Evolutionary conservation across 1,140 invertebrate genomes (phyloP), one percentile per base, ranked within the genome.

Genomic region (Drosophila tropicalis): DNA sequence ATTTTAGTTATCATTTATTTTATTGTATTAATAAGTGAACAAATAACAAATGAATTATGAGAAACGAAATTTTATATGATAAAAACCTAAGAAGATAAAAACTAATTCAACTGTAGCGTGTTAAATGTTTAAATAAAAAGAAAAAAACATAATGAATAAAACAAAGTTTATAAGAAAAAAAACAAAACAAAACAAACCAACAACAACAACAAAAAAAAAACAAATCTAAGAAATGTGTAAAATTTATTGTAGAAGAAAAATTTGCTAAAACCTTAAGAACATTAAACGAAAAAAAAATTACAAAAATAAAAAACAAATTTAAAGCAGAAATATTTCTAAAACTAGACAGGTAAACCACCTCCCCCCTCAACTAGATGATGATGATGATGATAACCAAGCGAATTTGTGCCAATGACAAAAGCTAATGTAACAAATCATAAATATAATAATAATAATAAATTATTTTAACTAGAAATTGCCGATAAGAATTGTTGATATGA

Each of bases 1-100:
- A 62, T 68, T 41, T 75, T 89, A 87, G 72, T 71, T 87, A 83
- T 67, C 54, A 70, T 77, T 77, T 71, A 60, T 80, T 80, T 89
- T 66, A 51, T 73, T 77, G 76, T 78, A 77, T 72, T 66, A 78
- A 67, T 78, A 77, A 77, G 74, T 63, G 39, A 72, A 72, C 62
- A 60, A 66, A 57, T 3, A 76, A 57, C 3, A 29, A 56, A 25
- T 25, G 22, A 25, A 56, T n/a, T 34, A 57, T 34, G 34, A 58
- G 69, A 77, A 81, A 87, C 76, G 64, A 78, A 79, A 86, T 81
- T 87, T 79, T 86, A 82, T 87, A 86, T 79, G 62, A 79, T 73
- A 82, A 66, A 86, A 76, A 66, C 10, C 10, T 56, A 60, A 57
- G 55, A 76, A 47, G 64, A 67, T 22, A 40, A 67, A 62, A 77